Evolutionary conservation across 2,888 invertebrate genomes (phyloP).

Genomic region (Drosophila subsilvestris): DNA sequence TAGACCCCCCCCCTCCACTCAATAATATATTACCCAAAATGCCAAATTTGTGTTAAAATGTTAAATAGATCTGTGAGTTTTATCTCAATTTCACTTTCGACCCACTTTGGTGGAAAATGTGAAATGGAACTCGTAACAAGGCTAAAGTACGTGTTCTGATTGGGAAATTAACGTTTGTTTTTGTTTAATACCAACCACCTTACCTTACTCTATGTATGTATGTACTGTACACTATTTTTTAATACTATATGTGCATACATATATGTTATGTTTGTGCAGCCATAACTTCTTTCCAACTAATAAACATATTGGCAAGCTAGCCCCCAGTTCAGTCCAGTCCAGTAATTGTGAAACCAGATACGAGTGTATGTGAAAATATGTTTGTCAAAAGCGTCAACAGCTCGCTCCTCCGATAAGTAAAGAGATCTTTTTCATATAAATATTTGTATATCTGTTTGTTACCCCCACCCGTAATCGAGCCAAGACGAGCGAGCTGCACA

Average conservation of each 20-base stretch:
- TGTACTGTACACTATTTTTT: neutral
- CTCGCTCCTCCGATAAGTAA: neutral
- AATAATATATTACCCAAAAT: neutral
- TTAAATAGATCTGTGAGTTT: neutral
- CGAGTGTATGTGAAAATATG: neutral
- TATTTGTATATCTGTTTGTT: neutral
- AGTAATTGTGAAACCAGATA: conserved; percentile 18
- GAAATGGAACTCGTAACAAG: neutral
- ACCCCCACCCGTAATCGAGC: neutral
- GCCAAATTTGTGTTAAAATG: neutral
- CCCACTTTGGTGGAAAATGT: neutral
- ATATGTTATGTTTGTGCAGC: neutral
- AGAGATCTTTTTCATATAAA: neutral
- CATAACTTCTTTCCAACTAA: neutral
- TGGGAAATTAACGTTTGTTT: neutral
- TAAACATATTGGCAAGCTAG: neutral
- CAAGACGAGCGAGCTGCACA: neutral
- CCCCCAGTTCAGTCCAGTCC: neutral
- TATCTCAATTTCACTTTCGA: neutral
- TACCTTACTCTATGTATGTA: neutral
- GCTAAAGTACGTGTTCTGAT: neutral
- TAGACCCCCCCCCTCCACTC: neutral
- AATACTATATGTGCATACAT: neutral
- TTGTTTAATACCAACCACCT: neutral
- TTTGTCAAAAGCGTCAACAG: conserved; percentile 4